Evolutionary conservation across 1,140 invertebrate species (phyloP).

Genomic region (Drosophila eugracilis): DNA sequence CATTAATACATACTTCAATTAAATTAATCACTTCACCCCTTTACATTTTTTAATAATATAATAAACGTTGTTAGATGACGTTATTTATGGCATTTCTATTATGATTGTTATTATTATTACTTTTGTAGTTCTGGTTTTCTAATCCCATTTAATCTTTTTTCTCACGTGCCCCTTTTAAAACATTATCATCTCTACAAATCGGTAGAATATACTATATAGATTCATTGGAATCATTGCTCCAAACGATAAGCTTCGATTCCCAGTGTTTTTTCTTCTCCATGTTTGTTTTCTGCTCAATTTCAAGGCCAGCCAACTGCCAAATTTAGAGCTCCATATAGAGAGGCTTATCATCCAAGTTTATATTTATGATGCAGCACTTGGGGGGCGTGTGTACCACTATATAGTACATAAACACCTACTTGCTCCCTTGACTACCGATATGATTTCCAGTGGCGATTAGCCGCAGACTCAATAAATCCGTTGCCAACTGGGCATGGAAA

Average conservation of each 20-base stretch:
- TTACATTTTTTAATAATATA: no score
- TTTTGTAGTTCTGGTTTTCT: not conserved
- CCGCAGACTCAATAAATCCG: conserved; percentile 26
- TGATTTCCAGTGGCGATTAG: conserved; percentile 41
- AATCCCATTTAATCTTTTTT: conserved; percentile 12
- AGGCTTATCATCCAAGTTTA: conserved; percentile 52
- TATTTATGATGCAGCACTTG: conserved; percentile 59
- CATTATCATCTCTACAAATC: conserved; percentile 41
- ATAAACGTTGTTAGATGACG: no score
- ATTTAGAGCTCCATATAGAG: conserved; percentile 39
- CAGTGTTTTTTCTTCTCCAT: conserved; percentile 9
- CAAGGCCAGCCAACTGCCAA: conserved; percentile 70
- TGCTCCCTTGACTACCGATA: conserved; percentile 33
- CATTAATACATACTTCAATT: not conserved
- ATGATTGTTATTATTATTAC: not conserved
- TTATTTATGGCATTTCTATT: not conserved
- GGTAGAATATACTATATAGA: conserved; percentile 21
- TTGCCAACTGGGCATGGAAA: conserved; percentile 39
- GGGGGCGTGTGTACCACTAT: conserved; percentile 43
- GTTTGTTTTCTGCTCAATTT: conserved; percentile 38
- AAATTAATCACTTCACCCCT: not conserved
- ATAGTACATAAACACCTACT: conserved; percentile 11
- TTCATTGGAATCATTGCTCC: conserved; percentile 32
- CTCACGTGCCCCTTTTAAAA: conserved; percentile 29
- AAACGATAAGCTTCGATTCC: conserved; percentile 42